Evolutionary conservation across 2,113 vertebrate species (phyloP), one percentile per base, ranked within the genome.

Genomic region (Microtus montanus): DNA sequence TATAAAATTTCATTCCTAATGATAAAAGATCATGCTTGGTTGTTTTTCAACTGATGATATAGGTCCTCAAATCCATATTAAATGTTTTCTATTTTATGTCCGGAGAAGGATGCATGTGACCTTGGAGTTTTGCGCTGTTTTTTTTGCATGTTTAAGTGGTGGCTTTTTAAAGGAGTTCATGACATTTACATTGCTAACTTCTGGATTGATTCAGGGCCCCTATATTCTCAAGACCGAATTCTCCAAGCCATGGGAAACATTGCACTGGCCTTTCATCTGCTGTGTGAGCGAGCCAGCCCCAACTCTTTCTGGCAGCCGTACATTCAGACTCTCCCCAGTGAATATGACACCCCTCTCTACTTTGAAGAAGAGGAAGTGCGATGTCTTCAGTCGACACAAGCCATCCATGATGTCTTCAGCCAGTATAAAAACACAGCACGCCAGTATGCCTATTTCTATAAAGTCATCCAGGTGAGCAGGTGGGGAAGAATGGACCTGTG

Each of bases 361-460:
- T 99, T 99, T 93, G 99, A 99, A 96, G 99, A 99, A 97, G 99
- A 99, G 0, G 99, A 99, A 95, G 99, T 99, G 41, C 98, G 98
- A 87, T 98, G 99, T 97, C 99, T 99, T 92, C 99, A 99, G 93
- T 99, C 99, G 66, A 99, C 99, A 3, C 99, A 99, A 98, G 99
- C 99, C 24, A 98, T 99, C 91, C 99, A 99, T 15, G 99, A 99
- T 41, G 98, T 99, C 92, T 99, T 99, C 93, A 99, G 99, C 98
- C 99, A 99, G 97, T 99, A 99, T 89, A 99, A 99, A 98, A 99
- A 99, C 98, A 99, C 99, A 2, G 99, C 99, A 8, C 99, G 99
- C 12, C 99, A 99, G 96, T 99, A 99, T 14, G 99, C 99, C 10
- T 99, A 99, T 98, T 99, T 99, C 98, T 99, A 99, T 98, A 99